These are phyloP conservation scores for Chelonus insularis DNA, from an alignment of 1,140 invertebrate genomes.

Conservation along the genomic window DNA sequence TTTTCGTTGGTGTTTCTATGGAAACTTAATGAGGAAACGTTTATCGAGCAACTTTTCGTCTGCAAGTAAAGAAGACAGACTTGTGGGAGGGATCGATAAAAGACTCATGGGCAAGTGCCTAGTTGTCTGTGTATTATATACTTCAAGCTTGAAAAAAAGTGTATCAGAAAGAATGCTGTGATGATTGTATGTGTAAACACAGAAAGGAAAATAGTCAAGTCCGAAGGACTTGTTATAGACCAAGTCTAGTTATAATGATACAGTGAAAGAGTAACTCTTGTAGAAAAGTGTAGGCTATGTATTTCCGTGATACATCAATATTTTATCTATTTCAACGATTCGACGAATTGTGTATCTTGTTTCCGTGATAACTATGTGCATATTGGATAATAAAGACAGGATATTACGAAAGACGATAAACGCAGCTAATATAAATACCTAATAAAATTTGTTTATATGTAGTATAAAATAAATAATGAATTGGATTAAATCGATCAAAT, in stretches of 20 bases:
- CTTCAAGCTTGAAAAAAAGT: background rate
- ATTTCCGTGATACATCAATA: constrained; percentile 5
- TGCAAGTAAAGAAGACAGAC: background rate
- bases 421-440: no score
- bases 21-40: background rate
- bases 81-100: constrained; percentile 7
- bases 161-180: constrained; percentile 13
- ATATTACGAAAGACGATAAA: no score
- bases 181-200: constrained; percentile 10
- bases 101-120: constrained; percentile 7
- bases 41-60: background rate
- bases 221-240: background rate
- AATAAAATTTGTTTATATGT: no score
- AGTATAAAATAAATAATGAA: no score
- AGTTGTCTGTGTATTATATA: background rate
- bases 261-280: constrained; percentile 1
- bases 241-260: background rate
- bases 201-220: background rate
- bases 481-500: no score
- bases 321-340: background rate
- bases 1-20: constrained; percentile 6
- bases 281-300: constrained; percentile 23
- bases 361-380: background rate
- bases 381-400: no score
- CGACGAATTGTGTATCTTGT: background rate